These are phyloP conservation scores for Catagonus wagneri DNA, from an alignment of 2,113 vertebrate genomes.

Conservation along the genomic window DNA sequence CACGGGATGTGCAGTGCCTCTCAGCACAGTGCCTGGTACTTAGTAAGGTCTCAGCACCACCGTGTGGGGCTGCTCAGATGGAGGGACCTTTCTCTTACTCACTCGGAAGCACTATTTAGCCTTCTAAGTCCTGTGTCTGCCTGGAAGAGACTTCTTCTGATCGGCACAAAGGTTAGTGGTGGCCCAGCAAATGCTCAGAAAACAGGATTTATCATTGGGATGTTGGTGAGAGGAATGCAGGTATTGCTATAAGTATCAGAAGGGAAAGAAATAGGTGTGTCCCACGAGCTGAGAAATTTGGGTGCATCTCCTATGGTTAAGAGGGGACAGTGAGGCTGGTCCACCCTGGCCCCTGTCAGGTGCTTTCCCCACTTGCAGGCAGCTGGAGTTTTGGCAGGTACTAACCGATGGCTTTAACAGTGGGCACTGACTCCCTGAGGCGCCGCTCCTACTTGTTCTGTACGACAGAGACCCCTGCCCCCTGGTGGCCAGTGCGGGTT, in stretches of 20 bases:
- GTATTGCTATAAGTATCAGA: neutral
- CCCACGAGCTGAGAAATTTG: neutral
- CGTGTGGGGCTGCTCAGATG: neutral
- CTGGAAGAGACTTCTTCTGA: neutral
- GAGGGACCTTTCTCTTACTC: neutral
- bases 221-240: neutral
- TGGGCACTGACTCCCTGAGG: neutral
- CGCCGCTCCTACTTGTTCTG: too few species aligned
- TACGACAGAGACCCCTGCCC: neutral
- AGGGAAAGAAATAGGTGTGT: neutral
- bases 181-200: neutral
- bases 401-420: neutral
- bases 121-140: neutral
- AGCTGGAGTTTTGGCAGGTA: neutral
- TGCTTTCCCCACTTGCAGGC: neutral
- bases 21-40: neutral
- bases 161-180: neutral
- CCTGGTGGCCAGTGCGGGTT: conserved; percentile 5
- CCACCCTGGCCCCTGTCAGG: neutral
- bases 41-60: neutral
- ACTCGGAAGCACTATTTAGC: neutral
- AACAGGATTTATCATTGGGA: neutral
- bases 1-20: neutral
- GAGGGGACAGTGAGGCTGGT: neutral
- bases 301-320: neutral